Evolutionary conservation across 2,888 invertebrate genomes (phyloP), one percentile per base, ranked within the genome.

Genomic region (Diogma glabrata): DNA sequence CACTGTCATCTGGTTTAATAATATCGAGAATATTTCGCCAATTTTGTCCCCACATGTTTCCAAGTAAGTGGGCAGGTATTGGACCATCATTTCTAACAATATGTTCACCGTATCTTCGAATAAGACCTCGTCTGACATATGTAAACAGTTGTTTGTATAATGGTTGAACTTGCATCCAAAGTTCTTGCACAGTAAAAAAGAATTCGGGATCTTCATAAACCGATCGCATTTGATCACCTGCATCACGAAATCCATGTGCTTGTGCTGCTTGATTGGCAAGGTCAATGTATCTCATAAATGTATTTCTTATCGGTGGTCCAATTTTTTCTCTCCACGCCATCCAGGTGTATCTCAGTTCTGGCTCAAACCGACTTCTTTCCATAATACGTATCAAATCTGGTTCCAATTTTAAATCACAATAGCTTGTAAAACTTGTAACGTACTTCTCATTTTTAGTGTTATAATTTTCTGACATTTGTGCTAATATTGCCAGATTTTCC

Each of bases 11-110:
- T 0, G 91, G 87, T 64, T 81, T 78, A 53, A 88, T 81, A 30
- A 85, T 64, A 55, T 85, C 83, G 62, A 78, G 78, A 46, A 88
- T 77, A 12, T 81, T 80, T 56, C 80, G 80, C 88, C 88, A 89
- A 59, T 82, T 82, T 64, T 89, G 88, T 0, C 82, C 82, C 88
- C 88, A 89, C 78, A 88, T 80, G 66, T 88, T 86, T 12, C 90
- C 91, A 12, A 92, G 64, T 12, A 92, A 63, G 72, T 92, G 91
- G 0, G 87, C 87, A 0, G 92, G 91, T 51, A 93, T 78, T 0
- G 89, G 87, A 0, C 89, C 88, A 52, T 84, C 82, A 4, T 71
- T 65, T 19, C 79, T 67, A 1, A 83, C 66, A 1, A 64, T 72
- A 45, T 73, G 70, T 19, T 75, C 74, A 0, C 83, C 82, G 57